Evolutionary conservation across 1,140 invertebrate genomes (phyloP).

Genomic region (Drosophila lacertosa): DNA sequence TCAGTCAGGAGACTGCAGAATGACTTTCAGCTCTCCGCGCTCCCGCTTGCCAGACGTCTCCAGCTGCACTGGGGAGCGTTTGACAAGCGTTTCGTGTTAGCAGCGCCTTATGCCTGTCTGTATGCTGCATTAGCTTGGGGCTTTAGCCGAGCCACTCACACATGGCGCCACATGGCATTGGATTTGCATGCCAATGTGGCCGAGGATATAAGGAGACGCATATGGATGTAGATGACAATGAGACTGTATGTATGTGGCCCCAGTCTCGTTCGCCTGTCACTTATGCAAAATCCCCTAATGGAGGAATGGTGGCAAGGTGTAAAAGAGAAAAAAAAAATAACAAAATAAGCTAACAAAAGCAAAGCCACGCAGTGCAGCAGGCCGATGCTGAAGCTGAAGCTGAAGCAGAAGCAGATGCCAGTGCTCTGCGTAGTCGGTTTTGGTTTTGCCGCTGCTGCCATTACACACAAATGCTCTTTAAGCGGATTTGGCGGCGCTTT

Average conservation of each 20-base stretch:
- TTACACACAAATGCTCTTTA: conserved; percentile 82
- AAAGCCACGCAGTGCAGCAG: conserved; percentile 18
- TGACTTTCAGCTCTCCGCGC: conserved; percentile 9
- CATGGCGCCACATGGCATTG: conserved; percentile 27
- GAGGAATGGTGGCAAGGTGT: conserved; percentile 66
- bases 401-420: conserved; percentile 31
- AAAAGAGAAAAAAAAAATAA: conserved; percentile 56
- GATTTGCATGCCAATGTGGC: conserved; percentile 28
- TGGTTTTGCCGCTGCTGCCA: conserved; percentile 46
- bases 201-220: conserved; percentile 12
- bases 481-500: conserved; percentile 76
- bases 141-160: conserved; percentile 67
- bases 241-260: conserved; percentile 18
- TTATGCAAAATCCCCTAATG: conserved; percentile 80
- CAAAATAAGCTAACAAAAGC: conserved; percentile 3
- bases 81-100: conserved; percentile 67
- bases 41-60: conserved; percentile 33
- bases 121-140: conserved; percentile 65
- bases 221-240: conserved; percentile 2
- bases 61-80: conserved; percentile 52
- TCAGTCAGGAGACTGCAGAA: conserved; percentile 15
- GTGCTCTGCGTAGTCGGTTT: conserved; percentile 43
- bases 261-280: conserved; percentile 52
- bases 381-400: conserved; percentile 31
- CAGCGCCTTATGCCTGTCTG: conserved; percentile 55